Percentiles rank a stretch among this genome's conserved stretches.
Evolutionary conservation across 2,888 invertebrate species (phyloP).

Genomic region (Atherix ibis): DNA sequence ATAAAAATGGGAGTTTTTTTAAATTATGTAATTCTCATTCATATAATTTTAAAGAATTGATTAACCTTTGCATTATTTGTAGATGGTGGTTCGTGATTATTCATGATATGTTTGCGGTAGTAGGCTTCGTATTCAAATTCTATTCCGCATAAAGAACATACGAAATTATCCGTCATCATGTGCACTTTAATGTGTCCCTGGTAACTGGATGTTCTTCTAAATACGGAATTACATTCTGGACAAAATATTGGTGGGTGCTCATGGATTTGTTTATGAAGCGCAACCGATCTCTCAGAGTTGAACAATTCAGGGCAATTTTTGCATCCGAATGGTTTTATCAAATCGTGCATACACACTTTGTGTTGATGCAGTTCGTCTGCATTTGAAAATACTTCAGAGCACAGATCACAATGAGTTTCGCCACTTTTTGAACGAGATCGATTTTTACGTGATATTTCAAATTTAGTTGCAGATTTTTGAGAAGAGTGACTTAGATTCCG

Average conservation of each 20-base stretch:
- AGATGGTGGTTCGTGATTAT: slow-evolving; percentile 7
- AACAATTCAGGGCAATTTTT: slow-evolving; percentile 11
- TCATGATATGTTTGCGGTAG: slow-evolving; percentile 2
- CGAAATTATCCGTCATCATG: slow-evolving; percentile 6
- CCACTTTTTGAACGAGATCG: too few species aligned
- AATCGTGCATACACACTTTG: slow-evolving; percentile 9
- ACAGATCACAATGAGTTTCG: too few species aligned
- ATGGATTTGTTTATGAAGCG: slow-evolving; percentile 11
- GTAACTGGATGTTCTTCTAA: slow-evolving; percentile 12
- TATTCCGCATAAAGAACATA: slow-evolving; percentile 4
- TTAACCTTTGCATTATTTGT: too few species aligned
- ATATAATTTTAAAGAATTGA: too few species aligned
- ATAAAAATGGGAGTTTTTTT: too few species aligned
- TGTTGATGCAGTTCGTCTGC: slow-evolving; percentile 10
- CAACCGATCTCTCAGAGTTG: slow-evolving; percentile 12
- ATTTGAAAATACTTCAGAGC: neutral
- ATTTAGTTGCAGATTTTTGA: too few species aligned
- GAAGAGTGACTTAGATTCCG: too few species aligned
- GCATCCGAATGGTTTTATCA: slow-evolving; percentile 12
- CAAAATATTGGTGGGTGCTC: slow-evolving; percentile 10
- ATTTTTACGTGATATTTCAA: too few species aligned
- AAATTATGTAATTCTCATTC: too few species aligned
- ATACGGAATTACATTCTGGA: slow-evolving; percentile 11
- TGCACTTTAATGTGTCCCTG: slow-evolving; percentile 13
- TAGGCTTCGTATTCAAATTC: slow-evolving; percentile 7